Base-by-base conservation (phyloP, 1,140 invertebrate genomes). In the Metaphire vulgaris region DNA sequence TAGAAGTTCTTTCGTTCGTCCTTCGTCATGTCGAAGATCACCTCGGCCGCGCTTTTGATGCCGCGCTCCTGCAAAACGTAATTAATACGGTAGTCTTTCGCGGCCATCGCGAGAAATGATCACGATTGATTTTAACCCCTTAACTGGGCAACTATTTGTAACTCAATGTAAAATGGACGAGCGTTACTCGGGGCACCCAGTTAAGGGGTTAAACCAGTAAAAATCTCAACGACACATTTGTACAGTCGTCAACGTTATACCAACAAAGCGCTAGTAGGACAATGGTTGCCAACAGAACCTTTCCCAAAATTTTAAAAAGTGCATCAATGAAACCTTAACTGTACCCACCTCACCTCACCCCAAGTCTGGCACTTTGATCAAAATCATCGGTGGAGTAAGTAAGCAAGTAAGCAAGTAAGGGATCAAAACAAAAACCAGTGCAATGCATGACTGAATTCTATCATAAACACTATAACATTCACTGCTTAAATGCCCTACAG, bases 1-100 rank as follows among this genome's bases (percentile, higher is more conserved):
- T 88, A 88, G 79, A 88, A 88, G 76, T 88, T 86, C 80, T 88
- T 88, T 33, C 88, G 79, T 79, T 88, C 87, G 79, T 88, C 87
- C 80, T 88, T 88, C 0, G 86, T 83, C 85, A 87, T 87, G 74
- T 87, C 84, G 82, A 88, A 88, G 32, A 88, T 87, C 21, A 88
- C 84, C 70, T 86, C 84, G 75, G 85, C 84, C 76, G 88, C 86
- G 74, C 88, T 85, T 65, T 77, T 75, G 30, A 88, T 85, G 33
- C 81, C 81, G 76, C 83, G 81, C 26, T 86, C 81, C 85, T 86
- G 79, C n/a, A 80, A 79, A 78, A 77, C 66, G 29, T 71, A 26
- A 0, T 1, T 30, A 29, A 70, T 26, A 26, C 30, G 32, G n/a
- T 0, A 29, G 32, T 70, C 28, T 26, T 29, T 29, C 16, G 28